Evolutionary conservation across 2,888 invertebrate species (phyloP).

Genomic region (Bombylius major): DNA sequence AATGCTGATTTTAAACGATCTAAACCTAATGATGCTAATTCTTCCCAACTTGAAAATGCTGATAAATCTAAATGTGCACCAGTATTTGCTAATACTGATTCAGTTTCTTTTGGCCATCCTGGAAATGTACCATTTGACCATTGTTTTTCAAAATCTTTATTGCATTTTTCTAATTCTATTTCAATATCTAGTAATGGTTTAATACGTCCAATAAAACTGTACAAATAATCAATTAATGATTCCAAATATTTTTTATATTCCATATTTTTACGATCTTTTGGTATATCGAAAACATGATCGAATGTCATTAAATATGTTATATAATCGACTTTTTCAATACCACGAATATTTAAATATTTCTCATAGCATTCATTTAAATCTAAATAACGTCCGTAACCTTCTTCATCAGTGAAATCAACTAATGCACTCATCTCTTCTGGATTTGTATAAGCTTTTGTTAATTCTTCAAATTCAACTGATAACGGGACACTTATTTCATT

Average conservation of each 20-base stretch:
- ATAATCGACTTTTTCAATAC: slow-evolving; percentile 94
- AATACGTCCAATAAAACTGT: slow-evolving; percentile 68
- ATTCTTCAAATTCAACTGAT: slow-evolving; percentile 94
- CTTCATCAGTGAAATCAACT: slow-evolving; percentile 97
- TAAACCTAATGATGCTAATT: slow-evolving; percentile 89
- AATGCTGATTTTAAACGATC: slow-evolving; percentile 95
- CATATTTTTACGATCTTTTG: slow-evolving; percentile 78
- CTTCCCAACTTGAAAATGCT: slow-evolving; percentile 94
- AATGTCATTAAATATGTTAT: slow-evolving; percentile 87
- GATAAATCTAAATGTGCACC: slow-evolving; percentile 97
- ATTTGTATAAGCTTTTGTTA: slow-evolving; percentile 79
- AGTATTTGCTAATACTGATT: slow-evolving; percentile 82
- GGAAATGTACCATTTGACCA: slow-evolving; percentile 86
- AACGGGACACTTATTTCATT: slow-evolving; percentile 92
- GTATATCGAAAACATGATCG: slow-evolving; percentile 91
- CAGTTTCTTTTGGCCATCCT: slow-evolving; percentile 95
- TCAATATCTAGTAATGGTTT: slow-evolving; percentile 77
- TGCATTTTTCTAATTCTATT: slow-evolving; percentile 62
- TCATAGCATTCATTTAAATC: slow-evolving; percentile 95
- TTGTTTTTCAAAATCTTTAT: slow-evolving; percentile 67
- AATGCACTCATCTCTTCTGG: slow-evolving; percentile 76
- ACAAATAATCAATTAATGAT: slow-evolving; percentile 71
- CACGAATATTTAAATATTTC: slow-evolving; percentile 91
- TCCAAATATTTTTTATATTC: slow-evolving; percentile 78
- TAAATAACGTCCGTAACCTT: slow-evolving; percentile 96